Conservation (phyloP, 2,797 vertebrate genomes). For the Crypturellus tataupa region DNA sequence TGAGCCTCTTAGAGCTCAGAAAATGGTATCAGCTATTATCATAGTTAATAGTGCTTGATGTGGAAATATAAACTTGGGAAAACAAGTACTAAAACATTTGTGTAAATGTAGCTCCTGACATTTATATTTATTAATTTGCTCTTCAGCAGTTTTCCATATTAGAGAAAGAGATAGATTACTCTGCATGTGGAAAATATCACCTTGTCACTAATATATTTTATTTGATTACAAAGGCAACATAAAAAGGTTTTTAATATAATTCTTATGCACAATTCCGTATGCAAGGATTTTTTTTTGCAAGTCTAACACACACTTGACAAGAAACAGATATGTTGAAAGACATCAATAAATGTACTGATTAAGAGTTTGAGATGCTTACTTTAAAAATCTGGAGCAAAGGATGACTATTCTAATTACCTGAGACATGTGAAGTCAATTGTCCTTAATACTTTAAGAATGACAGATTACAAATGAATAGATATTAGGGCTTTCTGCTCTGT, state of each 20-base stretch:
- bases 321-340: conserved; percentile 79
- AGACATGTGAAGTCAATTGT: conserved; percentile 96
- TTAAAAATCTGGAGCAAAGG: conserved; percentile 81
- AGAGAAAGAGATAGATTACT: conserved; percentile 60
- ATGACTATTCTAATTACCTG: conserved; percentile 89
- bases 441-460: conserved; percentile 91
- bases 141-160: conserved; percentile 47
- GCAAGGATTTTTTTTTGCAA: conserved; percentile 48
- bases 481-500: conserved; percentile 91
- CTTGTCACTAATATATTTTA: conserved; percentile 67
- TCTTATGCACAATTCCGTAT: conserved; percentile 49
- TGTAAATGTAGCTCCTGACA: conserved; percentile 54
- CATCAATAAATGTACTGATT: conserved; percentile 80
- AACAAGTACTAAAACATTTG: conserved; percentile 64
- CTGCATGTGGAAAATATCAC: conserved; percentile 43
- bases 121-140: conserved; percentile 63
- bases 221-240: conserved; percentile 65
- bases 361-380: conserved; percentile 76
- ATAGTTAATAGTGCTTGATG: conserved; percentile 56
- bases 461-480: conserved; percentile 91
- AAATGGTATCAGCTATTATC: conserved; percentile 58
- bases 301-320: conserved; percentile 67
- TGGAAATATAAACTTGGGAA: conserved; percentile 63
- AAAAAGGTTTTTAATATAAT: conserved; percentile 39
- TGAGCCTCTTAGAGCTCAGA: conserved; percentile 32